Evolutionary conservation across 2,113 vertebrate genomes (phyloP).

Genomic region (Tragelaphus scriptus): DNA sequence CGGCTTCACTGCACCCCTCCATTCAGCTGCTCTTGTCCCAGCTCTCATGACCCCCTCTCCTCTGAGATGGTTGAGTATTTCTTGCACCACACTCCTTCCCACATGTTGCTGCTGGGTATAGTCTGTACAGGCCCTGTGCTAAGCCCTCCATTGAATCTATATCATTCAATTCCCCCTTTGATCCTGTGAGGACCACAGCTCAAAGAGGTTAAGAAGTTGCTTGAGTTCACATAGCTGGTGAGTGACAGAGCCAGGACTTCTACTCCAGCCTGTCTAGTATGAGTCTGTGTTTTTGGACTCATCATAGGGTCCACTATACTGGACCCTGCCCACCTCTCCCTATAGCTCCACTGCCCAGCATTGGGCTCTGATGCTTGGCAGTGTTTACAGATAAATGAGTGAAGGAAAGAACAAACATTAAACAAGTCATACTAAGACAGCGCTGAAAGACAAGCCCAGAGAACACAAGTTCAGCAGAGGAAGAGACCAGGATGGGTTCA

Average conservation of each 20-base stretch:
- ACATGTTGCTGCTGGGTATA: not conserved
- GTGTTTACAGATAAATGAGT: not conserved
- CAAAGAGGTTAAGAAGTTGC: not conserved
- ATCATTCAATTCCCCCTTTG: not conserved
- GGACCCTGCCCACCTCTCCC: not conserved
- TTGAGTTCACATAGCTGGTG: not conserved
- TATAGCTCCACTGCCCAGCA: not conserved
- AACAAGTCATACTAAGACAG: not conserved
- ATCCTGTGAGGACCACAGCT: not conserved
- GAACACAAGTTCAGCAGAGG: not conserved
- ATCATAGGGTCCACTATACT: not conserved
- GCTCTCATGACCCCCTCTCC: not conserved
- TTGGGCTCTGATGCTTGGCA: not conserved
- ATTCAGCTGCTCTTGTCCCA: not conserved
- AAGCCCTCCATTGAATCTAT: not conserved
- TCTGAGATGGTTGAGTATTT: not conserved
- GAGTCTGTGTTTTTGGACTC: not conserved
- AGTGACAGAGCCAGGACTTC: not conserved
- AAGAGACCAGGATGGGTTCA: not conserved
- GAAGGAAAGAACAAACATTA: not conserved
- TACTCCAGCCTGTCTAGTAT: not conserved
- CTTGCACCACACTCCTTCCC: not conserved
- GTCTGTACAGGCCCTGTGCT: not conserved
- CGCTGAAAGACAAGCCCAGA: not conserved
- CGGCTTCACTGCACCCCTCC: not conserved